Conservation (phyloP, 2,113 vertebrate genomes). For the Ammodramus savannarum region DNA sequence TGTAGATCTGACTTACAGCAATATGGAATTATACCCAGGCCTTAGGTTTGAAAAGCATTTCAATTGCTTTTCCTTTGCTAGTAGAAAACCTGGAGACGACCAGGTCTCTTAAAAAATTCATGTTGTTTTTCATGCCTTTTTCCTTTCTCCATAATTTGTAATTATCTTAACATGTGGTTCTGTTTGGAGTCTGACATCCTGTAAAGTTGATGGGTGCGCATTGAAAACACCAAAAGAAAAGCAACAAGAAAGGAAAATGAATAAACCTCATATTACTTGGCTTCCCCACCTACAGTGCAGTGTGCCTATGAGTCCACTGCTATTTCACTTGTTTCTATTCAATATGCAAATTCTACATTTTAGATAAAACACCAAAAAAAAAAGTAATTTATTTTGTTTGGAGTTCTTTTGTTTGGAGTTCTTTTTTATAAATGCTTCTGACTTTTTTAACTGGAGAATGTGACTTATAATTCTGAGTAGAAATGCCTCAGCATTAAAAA, state of each 20-base stretch:
- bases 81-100: background rate
- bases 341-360: background rate
- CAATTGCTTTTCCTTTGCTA: background rate
- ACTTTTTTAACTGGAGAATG: background rate
- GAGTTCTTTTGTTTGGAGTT: background rate
- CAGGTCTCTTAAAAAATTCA: background rate
- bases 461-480: background rate
- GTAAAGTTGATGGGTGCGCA: background rate
- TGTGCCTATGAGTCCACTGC: background rate
- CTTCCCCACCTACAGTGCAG: background rate
- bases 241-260: background rate
- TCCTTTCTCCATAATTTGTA: background rate
- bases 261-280: background rate
- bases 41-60: background rate
- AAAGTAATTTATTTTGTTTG: background rate
- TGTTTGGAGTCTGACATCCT: background rate
- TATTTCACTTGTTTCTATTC: background rate
- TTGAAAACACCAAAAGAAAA: background rate
- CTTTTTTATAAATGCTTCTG: background rate
- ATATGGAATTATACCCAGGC: background rate
- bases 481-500: background rate
- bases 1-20: background rate
- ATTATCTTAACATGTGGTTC: background rate
- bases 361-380: background rate
- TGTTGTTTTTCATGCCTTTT: background rate